Base-by-base conservation (phyloP, 2,888 invertebrate species). In the Tholera decimalis region DNA sequence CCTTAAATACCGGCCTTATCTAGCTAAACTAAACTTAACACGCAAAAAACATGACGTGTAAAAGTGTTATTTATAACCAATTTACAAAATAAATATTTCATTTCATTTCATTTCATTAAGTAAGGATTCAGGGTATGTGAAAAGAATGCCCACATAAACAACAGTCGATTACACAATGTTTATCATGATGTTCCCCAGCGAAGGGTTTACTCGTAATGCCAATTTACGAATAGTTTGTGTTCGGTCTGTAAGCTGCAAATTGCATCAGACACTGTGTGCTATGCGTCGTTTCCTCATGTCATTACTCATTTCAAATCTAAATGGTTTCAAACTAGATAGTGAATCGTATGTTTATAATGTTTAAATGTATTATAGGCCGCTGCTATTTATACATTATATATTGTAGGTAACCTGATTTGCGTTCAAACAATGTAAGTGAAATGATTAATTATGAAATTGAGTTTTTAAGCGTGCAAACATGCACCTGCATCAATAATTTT, bases 291-390 rank as follows among this genome's bases (percentile, higher is more conserved):
- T 54, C 28, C 56, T 56, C 33, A 51, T 51, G 41, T 41, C 68
- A 61, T 60, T 65, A 71, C 30, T 71, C 77, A 74, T 54, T 74
- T 46, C 30, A 61, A 77, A 77, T 65, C 77, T 61, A 61, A 66
- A 61, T 55, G 41, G 50, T 37, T 58, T 49, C 51, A 59, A 41
- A 64, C 58, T 30, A 62, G 26, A 72, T 72, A 44, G 22, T 44
- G 39, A 58, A 62, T 47, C 13, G 18, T 50, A 53, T 47, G 11
- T 50, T 33, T 44, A 53, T 44, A 26, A 54, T 44, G 22, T 74
- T 39, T 15, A 15, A 51, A 58, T 41, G 3, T 33, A 51, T 7
- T 44, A 24, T n/a, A n/a, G n/a, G n/a, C n/a, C n/a, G n/a, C 11
- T 26, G 5, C 13, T 28, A 24, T 50, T 41, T 22, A 30, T 11